A percentile compares a stretch with the other conserved stretches of the same genome.
These are phyloP conservation scores for Cydia pomonella DNA, from an alignment of 1,140 invertebrate genomes.

Conservation along the genomic window DNA sequence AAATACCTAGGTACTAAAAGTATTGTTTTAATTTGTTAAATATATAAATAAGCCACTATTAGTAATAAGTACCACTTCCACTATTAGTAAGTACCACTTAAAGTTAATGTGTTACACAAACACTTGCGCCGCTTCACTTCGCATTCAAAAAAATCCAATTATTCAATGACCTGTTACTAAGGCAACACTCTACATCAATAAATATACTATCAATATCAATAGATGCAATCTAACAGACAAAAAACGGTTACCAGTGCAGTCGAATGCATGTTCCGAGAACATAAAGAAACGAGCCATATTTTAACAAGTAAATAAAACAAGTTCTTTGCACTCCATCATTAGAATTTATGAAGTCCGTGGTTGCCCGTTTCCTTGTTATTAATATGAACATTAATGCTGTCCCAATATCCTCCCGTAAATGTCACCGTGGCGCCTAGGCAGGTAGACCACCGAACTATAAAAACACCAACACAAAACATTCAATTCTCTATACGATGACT, in stretches of 20 bases:
- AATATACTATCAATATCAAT: slow-evolving; percentile 1
- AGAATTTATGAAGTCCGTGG: slow-evolving; percentile 68
- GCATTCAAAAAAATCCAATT: neutral
- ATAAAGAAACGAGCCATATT: slow-evolving; percentile 63
- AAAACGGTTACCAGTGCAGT: slow-evolving; percentile 9
- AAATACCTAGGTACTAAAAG: too few species aligned
- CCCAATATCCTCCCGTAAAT: slow-evolving; percentile 77
- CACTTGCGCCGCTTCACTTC: neutral
- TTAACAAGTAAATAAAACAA: slow-evolving; percentile 64
- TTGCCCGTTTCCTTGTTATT: slow-evolving; percentile 68
- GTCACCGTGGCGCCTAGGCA: slow-evolving; percentile 77
- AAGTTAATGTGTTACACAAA: too few species aligned
- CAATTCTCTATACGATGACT: slow-evolving; percentile 58
- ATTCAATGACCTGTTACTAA: neutral
- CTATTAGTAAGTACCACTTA: too few species aligned
- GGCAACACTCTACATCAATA: slow-evolving; percentile 13
- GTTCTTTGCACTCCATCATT: slow-evolving; percentile 51
- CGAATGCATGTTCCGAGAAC: slow-evolving; percentile 22
- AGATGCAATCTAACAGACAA: slow-evolving; percentile 19
- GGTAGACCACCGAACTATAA: slow-evolving; percentile 66
- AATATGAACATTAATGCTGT: slow-evolving; percentile 77
- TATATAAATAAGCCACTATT: too few species aligned
- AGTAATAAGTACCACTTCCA: too few species aligned
- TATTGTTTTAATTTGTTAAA: too few species aligned
- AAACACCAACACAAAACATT: slow-evolving; percentile 65